Percentiles rank a stretch among this genome's conserved stretches.
These are phyloP conservation scores for Physeter macrocephalus DNA, from an alignment of 2,113 vertebrate species.

Conservation along the genomic window DNA sequence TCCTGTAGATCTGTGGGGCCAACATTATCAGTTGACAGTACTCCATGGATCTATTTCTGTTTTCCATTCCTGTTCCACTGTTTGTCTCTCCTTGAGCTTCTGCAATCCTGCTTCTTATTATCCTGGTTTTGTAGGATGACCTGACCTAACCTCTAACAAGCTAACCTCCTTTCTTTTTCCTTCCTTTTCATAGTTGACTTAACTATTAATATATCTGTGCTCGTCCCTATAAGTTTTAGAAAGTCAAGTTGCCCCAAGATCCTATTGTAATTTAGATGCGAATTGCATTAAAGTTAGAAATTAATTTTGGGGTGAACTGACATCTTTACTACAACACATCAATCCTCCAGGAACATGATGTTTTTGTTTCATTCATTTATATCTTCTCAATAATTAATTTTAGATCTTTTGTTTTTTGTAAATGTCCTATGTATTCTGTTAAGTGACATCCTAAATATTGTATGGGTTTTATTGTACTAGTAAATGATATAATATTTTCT, in stretches of 20 bases:
- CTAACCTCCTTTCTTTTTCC: not conserved
- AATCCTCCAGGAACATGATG: not conserved
- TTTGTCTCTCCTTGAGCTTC: not conserved
- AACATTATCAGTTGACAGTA: not conserved
- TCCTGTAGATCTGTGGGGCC: not conserved
- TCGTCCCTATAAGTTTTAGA: not conserved
- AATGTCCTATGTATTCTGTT: not conserved
- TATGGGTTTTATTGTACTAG: not conserved
- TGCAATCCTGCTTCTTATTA: not conserved
- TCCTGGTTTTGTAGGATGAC: not conserved
- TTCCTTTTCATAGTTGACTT: not conserved
- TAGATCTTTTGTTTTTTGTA: not conserved
- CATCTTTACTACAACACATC: not conserved
- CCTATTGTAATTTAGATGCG: not conserved
- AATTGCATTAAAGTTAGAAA: not conserved
- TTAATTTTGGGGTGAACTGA: not conserved
- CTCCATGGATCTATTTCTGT: not conserved
- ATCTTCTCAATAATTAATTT: not conserved
- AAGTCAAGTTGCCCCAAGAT: not conserved
- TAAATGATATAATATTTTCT: not conserved
- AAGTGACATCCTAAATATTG: not conserved
- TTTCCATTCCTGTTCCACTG: not conserved
- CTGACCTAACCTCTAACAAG: not conserved
- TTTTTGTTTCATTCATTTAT: not conserved
- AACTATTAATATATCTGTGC: not conserved